phyloP scores from a whole-genome alignment of 2,797 vertebrate species.

The Remorina albescens region DNA sequence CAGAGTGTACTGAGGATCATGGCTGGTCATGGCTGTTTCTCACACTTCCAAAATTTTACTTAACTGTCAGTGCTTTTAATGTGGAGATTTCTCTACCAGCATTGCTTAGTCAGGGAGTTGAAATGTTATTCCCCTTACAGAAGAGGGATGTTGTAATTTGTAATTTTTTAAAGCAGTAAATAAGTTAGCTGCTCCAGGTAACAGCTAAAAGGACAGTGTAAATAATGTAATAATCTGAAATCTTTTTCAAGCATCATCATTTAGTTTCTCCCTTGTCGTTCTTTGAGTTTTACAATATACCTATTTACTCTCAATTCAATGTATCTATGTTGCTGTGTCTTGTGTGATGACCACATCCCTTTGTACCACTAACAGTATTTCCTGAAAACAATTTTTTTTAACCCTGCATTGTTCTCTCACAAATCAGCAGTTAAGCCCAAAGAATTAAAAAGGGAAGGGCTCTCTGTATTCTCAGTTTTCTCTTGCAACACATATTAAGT shows the following conservation, averaged over 20 bases:
- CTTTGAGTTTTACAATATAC: no score
- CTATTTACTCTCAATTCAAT: not conserved
- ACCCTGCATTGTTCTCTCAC: no score
- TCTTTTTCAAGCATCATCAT: not conserved
- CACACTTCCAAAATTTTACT: not conserved
- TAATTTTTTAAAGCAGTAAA: not conserved
- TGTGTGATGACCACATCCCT: not conserved
- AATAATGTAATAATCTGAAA: not conserved
- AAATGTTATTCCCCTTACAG: not conserved
- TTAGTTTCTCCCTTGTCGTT: no score
- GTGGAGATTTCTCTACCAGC: no score
- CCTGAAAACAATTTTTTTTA: not conserved
- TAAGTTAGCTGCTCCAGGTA: not conserved
- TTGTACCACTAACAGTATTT: not conserved
- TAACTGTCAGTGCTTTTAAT: no score
- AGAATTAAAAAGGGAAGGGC: not conserved
- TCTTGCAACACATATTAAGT: not conserved
- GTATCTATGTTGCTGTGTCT: not conserved
- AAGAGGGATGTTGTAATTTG: not conserved
- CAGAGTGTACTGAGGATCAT: not conserved
- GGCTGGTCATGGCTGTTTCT: not conserved
- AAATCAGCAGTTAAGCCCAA: no score
- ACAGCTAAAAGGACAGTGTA: not conserved
- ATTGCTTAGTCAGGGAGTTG: no score
- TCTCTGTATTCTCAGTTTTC: not conserved